Conservation (phyloP, 2,797 vertebrate genomes). For the Melopsittacus undulatus region DNA sequence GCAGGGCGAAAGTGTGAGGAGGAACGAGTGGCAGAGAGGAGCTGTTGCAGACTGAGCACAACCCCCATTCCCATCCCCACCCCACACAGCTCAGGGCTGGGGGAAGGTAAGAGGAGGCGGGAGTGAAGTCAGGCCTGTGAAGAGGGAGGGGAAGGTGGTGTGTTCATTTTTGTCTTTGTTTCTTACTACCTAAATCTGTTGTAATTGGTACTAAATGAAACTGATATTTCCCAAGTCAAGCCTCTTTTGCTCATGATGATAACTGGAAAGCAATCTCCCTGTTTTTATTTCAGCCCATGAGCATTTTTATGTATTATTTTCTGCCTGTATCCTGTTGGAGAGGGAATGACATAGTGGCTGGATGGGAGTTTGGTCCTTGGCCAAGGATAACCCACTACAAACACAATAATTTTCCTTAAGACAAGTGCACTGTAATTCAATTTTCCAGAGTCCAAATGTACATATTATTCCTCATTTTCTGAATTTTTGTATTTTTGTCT, state of each 20-base stretch:
- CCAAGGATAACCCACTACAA: not conserved
- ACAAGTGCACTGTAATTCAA: not conserved
- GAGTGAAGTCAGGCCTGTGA: not conserved
- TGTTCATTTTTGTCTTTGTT: not conserved
- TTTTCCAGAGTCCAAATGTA: not conserved
- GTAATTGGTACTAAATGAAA: not conserved
- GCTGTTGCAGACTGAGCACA: not conserved
- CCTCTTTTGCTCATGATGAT: not conserved
- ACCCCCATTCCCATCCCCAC: not conserved
- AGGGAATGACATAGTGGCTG: not conserved
- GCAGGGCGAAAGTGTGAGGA: not conserved
- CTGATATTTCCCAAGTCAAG: not conserved
- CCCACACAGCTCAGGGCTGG: not conserved
- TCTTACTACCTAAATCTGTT: not conserved
- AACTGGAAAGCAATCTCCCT: not conserved
- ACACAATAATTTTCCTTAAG: conserved; percentile 38
- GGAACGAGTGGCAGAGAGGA: not conserved
- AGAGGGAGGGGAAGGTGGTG: not conserved
- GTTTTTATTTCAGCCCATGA: not conserved
- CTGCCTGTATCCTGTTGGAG: not conserved
- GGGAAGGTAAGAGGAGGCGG: not conserved
- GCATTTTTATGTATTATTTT: not conserved
- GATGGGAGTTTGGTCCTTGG: not conserved
- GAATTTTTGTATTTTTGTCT: not conserved
- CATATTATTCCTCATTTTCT: not conserved